Conservation (phyloP, 37 sponge, comb jelly and placozoan genomes). For the Cladorhizidae sp. region DNA sequence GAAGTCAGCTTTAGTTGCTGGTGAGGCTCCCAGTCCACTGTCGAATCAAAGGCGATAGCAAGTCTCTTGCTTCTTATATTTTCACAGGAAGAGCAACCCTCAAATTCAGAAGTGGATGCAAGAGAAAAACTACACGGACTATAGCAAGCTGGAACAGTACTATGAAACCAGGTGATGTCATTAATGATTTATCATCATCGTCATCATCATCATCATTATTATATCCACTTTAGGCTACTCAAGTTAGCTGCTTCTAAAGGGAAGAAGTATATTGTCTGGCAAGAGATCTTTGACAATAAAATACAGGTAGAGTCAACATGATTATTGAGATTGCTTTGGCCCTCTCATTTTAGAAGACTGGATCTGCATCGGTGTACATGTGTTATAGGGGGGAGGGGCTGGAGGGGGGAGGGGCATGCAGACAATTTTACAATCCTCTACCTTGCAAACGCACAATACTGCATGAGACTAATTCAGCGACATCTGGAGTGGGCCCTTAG, state of each 20-base stretch:
- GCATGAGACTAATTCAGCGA: too few species aligned
- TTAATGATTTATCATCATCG: background rate
- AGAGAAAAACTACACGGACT: slow-evolving; percentile 62
- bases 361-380: background rate
- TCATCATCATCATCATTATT: background rate
- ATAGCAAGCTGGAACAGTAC: slow-evolving; percentile 83
- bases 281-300: slow-evolving; percentile 95
- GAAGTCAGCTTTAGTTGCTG: slow-evolving; percentile 86
- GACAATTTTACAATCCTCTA: too few species aligned
- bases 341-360: too few species aligned
- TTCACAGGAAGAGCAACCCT: slow-evolving; percentile 76
- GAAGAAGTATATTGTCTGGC: slow-evolving; percentile 94
- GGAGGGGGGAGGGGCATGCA: too few species aligned
- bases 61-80: background rate
- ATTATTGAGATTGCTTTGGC: too few species aligned
- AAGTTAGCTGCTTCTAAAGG: slow-evolving; percentile 56
- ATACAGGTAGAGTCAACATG: slow-evolving; percentile 42
- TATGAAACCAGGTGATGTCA: slow-evolving; percentile 82
- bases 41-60: background rate
- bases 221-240: slow-evolving; percentile 50
- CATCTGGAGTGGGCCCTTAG: background rate
- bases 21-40: slow-evolving; percentile 12
- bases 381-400: too few species aligned
- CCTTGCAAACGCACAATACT: too few species aligned
- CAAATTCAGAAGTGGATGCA: slow-evolving; percentile 81